Conservation (phyloP, 2,797 vertebrate genomes). For the Lutjanus campechanus region DNA sequence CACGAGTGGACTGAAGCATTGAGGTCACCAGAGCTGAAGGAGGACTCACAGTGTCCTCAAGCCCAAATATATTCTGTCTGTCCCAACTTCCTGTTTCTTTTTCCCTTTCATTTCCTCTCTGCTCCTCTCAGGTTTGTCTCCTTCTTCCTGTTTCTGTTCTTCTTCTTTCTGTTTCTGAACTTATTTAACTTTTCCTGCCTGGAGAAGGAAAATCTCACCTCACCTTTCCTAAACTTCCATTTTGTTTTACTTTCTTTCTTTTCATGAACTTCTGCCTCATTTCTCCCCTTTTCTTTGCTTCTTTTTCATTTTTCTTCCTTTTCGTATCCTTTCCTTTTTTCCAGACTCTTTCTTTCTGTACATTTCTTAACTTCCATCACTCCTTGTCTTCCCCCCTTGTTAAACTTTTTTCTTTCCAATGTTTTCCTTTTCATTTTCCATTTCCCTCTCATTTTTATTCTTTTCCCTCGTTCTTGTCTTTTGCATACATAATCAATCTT, state of each 20-base stretch:
- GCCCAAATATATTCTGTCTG: background rate
- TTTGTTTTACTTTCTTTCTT: too few species aligned
- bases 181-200: background rate
- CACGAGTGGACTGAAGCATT: too few species aligned
- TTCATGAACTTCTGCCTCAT: background rate
- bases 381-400: background rate
- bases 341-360: too few species aligned
- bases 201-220: too few species aligned
- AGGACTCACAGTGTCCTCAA: background rate
- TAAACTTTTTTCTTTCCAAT: background rate
- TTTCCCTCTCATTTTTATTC: background rate
- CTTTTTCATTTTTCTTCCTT: accelerated
- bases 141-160: too few species aligned
- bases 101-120: background rate
- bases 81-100: too few species aligned
- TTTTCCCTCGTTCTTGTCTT: too few species aligned
- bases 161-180: background rate
- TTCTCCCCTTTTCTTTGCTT: too few species aligned
- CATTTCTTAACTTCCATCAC: too few species aligned
- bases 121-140: too few species aligned
- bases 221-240: background rate
- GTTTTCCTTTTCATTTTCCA: too few species aligned
- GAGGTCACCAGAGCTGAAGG: constrained; percentile 7
- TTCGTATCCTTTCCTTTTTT: background rate
- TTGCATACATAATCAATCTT: too few species aligned